Evolutionary conservation across 1,140 invertebrate species (phyloP).

Genomic region (Cydia strobilella): DNA sequence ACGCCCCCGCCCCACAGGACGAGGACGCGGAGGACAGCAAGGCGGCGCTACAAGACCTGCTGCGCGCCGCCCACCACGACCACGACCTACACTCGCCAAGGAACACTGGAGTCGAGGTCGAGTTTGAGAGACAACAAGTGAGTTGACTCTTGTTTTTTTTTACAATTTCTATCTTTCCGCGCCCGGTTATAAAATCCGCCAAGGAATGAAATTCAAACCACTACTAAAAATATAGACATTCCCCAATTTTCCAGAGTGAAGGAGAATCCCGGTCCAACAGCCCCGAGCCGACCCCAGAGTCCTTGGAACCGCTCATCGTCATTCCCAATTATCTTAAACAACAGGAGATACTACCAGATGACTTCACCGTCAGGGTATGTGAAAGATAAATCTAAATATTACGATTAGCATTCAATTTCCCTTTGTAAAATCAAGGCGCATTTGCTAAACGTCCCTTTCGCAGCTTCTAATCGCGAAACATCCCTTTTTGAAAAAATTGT

Average conservation of each 20-base stretch:
- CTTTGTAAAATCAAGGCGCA: too few relatives aligned
- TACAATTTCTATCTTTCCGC: neutral
- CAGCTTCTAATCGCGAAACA: too few relatives aligned
- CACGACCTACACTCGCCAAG: too few relatives aligned
- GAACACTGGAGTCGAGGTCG: slow-evolving; percentile 43
- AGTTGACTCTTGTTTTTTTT: slow-evolving; percentile 2
- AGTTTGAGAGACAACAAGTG: slow-evolving; percentile 45
- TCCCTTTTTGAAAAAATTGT: too few relatives aligned
- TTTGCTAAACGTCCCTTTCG: too few relatives aligned
- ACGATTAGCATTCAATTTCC: too few relatives aligned
- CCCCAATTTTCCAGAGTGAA: slow-evolving; percentile 42
- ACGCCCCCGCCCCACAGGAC: slow-evolving; percentile 30
- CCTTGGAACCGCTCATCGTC: slow-evolving; percentile 59
- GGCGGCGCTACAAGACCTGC: slow-evolving; percentile 58
- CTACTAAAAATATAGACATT: neutral
- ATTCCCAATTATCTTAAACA: slow-evolving; percentile 53
- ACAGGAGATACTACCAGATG: slow-evolving; percentile 34
- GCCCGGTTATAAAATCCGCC: neutral
- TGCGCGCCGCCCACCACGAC: slow-evolving; percentile 40
- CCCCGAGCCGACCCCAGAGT: slow-evolving; percentile 40
- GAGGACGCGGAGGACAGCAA: slow-evolving; percentile 44
- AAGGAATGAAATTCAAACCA: neutral
- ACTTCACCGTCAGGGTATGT: slow-evolving; percentile 16
- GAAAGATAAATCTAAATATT: neutral
- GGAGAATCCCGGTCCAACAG: slow-evolving; percentile 40